Base-by-base conservation (phyloP, 2,113 vertebrate genomes). In the Melospiza georgiana region DNA sequence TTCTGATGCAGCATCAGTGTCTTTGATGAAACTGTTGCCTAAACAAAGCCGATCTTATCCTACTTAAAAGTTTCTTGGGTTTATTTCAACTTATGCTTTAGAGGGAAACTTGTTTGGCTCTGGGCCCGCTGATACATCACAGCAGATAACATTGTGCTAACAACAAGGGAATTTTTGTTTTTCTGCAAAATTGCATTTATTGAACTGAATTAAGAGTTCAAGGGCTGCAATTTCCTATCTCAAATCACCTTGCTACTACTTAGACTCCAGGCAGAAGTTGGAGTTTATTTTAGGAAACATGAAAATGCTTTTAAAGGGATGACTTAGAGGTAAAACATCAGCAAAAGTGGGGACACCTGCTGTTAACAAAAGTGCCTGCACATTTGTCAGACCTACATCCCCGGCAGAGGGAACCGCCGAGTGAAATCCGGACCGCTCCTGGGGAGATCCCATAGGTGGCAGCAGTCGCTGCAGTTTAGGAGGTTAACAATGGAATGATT, bases 391-490 rank as follows among this genome's bases (percentile, higher is more conserved):
- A 55, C 82, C 94, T 90, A 25, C 75, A 55, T 97, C 67, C 89
- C 95, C 97, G 91, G 62, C 41, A 97, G 97, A 96, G 97, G 97
- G 96, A 96, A 93, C 93, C 71, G 86, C 88, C 13, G 95, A 97
- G 96, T 95, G 39, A 58, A 69, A 59, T 66, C 41, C 76, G 71
- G 76, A 39, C 94, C 87, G 75, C 96, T 97, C 63, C 93, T 39
- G 30, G 11, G 15, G 63, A 58, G 58, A 66, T 93, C 98, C 99
- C 97, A 97, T 97, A 98, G 99, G 98, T 99, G 99, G 99, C 98
- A 99, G 99, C 98, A 98, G 98, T 97, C 97, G 93, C 98, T 98
- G 96, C 97, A 27, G 91, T 98, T 99, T 99, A 48, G 71, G 91
- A 80, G 65, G 73, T 23, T 94, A 97, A 97, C 98, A 98, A 98